Evolutionary conservation across 2,797 vertebrate species (phyloP).

Genomic region (Enteromius anoplus): DNA sequence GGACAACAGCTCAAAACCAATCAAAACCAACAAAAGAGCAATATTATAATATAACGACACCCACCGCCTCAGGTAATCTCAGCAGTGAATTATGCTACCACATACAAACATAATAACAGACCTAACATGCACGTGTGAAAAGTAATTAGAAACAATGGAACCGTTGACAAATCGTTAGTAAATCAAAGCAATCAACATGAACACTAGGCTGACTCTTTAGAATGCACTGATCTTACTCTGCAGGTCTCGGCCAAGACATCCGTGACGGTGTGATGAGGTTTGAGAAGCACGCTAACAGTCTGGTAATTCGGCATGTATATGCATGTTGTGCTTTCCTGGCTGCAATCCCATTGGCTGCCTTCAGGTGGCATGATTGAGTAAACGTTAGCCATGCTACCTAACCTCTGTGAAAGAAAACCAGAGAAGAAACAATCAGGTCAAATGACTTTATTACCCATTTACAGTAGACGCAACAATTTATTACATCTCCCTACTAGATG

Average conservation of each 20-base stretch:
- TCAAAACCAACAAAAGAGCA: neutral
- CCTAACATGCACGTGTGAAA: neutral
- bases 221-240: slow-evolving; percentile 73
- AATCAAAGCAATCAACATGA: neutral
- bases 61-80: slow-evolving; percentile 3
- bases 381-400: slow-evolving; percentile 72
- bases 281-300: slow-evolving; percentile 73
- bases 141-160: neutral
- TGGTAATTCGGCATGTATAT: slow-evolving; percentile 79
- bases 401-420: slow-evolving; percentile 64
- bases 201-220: neutral
- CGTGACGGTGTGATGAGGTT: slow-evolving; percentile 77
- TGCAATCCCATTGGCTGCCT: slow-evolving; percentile 68
- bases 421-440: slow-evolving; percentile 68
- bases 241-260: slow-evolving; percentile 80
- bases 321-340: slow-evolving; percentile 71
- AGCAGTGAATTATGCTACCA: neutral
- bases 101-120: neutral
- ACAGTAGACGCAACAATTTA: neutral
- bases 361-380: slow-evolving; percentile 71
- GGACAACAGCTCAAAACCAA: neutral
- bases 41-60: neutral
- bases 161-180: neutral
- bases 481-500: neutral
- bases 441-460: slow-evolving; percentile 50